These are phyloP conservation scores for Myotis daubentonii DNA, from an alignment of 2,797 vertebrate species.

Conservation along the genomic window DNA sequence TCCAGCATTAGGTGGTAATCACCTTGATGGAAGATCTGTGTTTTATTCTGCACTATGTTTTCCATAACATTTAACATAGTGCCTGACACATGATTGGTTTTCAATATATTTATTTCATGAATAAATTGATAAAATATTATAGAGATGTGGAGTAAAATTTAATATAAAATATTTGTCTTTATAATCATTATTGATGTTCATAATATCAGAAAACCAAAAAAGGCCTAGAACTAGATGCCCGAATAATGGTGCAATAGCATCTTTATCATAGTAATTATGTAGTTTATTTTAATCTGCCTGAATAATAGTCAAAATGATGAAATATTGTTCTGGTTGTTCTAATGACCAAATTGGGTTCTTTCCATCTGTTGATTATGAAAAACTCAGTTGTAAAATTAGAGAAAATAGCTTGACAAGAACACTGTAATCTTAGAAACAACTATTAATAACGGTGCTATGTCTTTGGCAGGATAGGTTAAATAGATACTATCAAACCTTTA, in stretches of 20 bases:
- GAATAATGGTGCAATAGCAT: constrained; percentile 57
- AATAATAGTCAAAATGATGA: constrained; percentile 40
- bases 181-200: background rate
- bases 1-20: background rate
- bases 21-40: background rate
- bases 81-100: background rate
- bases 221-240: background rate
- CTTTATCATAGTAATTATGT: constrained; percentile 48
- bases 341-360: constrained; percentile 31
- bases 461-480: background rate
- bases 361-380: background rate
- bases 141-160: background rate
- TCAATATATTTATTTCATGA: background rate
- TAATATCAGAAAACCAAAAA: constrained; percentile 42
- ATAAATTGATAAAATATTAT: constrained; percentile 1
- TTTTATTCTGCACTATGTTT: background rate
- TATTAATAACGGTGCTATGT: background rate
- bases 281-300: constrained; percentile 46
- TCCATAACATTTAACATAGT: background rate
- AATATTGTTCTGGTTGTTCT: constrained; percentile 51
- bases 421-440: background rate
- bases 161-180: constrained; percentile 22
- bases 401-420: background rate
- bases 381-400: background rate
- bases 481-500: background rate